Evolutionary conservation across 2,113 vertebrate species (phyloP), one percentile per base, ranked within the genome.

Genomic region (Chloropsis cyanopogon): DNA sequence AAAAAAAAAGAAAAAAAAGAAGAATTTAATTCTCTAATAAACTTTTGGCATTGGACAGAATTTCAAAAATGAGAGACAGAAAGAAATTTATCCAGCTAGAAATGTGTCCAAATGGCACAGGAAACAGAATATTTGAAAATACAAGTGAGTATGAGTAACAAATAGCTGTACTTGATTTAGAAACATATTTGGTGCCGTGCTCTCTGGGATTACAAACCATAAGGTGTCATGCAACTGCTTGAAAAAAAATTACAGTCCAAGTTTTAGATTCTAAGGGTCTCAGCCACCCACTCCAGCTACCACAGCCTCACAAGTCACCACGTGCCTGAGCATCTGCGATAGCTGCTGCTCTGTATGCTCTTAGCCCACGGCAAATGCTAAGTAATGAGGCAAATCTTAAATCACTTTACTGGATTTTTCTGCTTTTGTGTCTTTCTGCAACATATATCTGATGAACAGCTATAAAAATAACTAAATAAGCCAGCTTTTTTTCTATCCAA

Each of bases 11-110:
- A 42, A 86, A 78, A 88, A 88, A 46, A 94, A 97, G 37, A 97
- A 76, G 66, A 83, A 95, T 96, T 98, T 92, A 97, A 96, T 97
- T 96, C 94, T 94, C 73, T 92, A 96, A 95, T 94, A 96, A 61
- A 96, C 73, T 95, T 94, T 92, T 96, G 83, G 73, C 93, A 98
- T 90, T 69, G 46, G 44, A 90, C 63, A 95, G 77, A 95, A 94
- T 75, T 94, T 95, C 11, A 93, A 92, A 97, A 96, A 80, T 28
- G 47, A 95, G 92, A 94, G 71, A 76, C 22, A 77, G 65, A 92
- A 94, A 90, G 90, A 90, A 77, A 96, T 59, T 50, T 68, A 94
- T 89, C 86, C 86, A 78, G 76, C 66, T 92, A 84, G 90, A 94
- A 93, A 75, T 31, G 73, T 54, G 61, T 94, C 82, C 77, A 95